These are phyloP conservation scores for Poeciliopsis turrubarensis DNA, from an alignment of 2,113 vertebrate genomes.

Conservation along the genomic window DNA sequence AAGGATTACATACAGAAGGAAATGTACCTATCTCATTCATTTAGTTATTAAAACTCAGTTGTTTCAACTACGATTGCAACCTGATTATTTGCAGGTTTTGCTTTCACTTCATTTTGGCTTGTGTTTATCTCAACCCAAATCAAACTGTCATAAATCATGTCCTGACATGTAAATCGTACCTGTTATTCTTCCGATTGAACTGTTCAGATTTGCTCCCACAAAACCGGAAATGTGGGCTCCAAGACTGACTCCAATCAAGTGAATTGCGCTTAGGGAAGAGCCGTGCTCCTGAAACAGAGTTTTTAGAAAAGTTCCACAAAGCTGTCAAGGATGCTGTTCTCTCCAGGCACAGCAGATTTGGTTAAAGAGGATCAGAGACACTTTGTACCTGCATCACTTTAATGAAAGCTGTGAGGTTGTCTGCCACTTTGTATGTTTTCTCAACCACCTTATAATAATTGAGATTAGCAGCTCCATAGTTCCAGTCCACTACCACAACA, in stretches of 20 bases:
- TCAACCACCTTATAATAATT: slow-evolving; percentile 83
- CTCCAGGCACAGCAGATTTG: not conserved
- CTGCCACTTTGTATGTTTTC: slow-evolving; percentile 82
- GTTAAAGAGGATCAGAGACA: not conserved
- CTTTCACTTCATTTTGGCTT: not conserved
- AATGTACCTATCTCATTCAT: no score
- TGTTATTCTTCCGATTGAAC: slow-evolving; percentile 91
- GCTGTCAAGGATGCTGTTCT: not conserved
- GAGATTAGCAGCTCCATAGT: slow-evolving; percentile 88
- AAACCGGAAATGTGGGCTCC: slow-evolving; percentile 96
- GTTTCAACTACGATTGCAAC: not conserved
- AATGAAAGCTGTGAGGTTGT: slow-evolving; percentile 80
- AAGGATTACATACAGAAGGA: no score
- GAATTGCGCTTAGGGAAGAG: slow-evolving; percentile 78
- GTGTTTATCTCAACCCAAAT: not conserved
- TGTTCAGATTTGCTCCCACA: slow-evolving; percentile 84
- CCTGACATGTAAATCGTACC: slow-evolving; percentile 51
- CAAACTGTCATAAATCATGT: not conserved
- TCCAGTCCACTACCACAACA: slow-evolving; percentile 93
- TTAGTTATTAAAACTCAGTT: no score
- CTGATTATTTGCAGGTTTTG: not conserved
- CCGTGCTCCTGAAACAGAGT: slow-evolving; percentile 79
- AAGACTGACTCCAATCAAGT: slow-evolving; percentile 93
- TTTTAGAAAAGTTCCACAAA: not conserved
- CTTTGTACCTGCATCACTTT: slow-evolving; percentile 83